A percentile compares a stretch with the other conserved stretches of the same genome.
phyloP scores from a whole-genome alignment of 2,113 vertebrate genomes.

The Cavia porcellus region DNA sequence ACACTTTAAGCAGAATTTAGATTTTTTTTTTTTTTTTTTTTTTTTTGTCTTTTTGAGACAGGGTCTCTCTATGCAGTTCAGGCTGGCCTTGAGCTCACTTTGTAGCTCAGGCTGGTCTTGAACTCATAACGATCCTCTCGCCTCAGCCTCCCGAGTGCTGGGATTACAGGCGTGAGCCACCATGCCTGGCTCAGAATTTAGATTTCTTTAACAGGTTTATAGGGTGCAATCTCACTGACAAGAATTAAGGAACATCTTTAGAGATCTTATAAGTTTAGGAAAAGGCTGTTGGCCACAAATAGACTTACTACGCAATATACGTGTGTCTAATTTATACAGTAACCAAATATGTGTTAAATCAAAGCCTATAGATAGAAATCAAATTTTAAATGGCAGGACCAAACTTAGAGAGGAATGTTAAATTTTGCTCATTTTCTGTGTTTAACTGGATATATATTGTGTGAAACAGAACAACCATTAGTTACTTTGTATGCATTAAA shows the following conservation, averaged over 20 bases:
- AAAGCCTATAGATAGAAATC: neutral
- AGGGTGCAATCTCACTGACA: neutral
- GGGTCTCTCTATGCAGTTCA: too few relatives aligned
- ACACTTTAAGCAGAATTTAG: neutral
- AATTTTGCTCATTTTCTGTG: neutral
- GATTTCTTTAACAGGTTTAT: neutral
- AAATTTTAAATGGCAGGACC: neutral
- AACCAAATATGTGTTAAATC: neutral
- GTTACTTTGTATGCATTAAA: neutral
- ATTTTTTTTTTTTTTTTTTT: neutral
- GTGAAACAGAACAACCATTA: neutral
- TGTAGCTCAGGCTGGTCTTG: too few relatives aligned
- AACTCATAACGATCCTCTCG: too few relatives aligned
- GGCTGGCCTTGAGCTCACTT: too few relatives aligned
- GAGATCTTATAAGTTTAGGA: neutral
- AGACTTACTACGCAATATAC: neutral
- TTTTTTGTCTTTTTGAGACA: too few relatives aligned
- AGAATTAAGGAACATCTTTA: neutral
- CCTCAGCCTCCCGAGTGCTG: too few relatives aligned
- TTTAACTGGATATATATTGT: too few relatives aligned
- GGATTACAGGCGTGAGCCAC: too few relatives aligned
- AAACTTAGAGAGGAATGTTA: neutral
- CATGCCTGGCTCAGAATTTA: neutral
- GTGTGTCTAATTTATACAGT: neutral
- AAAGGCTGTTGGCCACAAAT: neutral